A percentile compares a stretch with the other conserved stretches of the same genome.
Evolutionary conservation across 2,797 vertebrate species (phyloP).

Genomic region (Platalea minor): DNA sequence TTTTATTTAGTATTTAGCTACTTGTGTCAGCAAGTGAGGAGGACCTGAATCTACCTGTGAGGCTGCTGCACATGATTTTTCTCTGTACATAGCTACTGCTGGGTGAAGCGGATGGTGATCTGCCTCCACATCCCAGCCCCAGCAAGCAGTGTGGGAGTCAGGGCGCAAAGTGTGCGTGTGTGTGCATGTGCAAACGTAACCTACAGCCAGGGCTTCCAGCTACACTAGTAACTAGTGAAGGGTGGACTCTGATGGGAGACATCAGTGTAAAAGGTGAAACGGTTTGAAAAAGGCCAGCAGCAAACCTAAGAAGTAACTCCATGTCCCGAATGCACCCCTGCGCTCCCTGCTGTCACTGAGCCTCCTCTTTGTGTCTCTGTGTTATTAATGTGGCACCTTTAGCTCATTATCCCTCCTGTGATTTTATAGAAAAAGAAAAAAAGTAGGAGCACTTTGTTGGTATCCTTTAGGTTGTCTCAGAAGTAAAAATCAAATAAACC

Average conservation of each 20-base stretch:
- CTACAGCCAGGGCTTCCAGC: neutral
- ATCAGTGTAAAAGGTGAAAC: neutral
- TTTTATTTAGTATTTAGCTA: neutral
- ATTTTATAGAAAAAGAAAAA: neutral
- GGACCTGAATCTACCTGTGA: neutral
- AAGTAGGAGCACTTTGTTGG: neutral
- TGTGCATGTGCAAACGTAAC: neutral
- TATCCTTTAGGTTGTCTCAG: neutral
- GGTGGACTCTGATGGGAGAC: neutral
- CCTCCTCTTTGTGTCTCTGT: neutral
- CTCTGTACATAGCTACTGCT: neutral
- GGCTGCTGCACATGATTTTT: neutral
- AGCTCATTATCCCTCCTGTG: neutral
- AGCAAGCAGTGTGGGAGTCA: neutral
- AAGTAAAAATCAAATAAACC: neutral
- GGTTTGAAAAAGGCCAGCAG: neutral
- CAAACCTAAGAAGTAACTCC: neutral
- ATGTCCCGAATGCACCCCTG: rapidly evolving
- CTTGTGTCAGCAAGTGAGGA: neutral
- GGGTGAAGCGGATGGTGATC: neutral
- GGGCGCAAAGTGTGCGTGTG: neutral
- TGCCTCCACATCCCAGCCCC: neutral
- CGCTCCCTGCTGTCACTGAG: neutral
- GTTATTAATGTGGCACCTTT: neutral
- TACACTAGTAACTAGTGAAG: neutral